phyloP scores from a whole-genome alignment of 2,113 vertebrate genomes.

The Thunnus maccoyii region DNA sequence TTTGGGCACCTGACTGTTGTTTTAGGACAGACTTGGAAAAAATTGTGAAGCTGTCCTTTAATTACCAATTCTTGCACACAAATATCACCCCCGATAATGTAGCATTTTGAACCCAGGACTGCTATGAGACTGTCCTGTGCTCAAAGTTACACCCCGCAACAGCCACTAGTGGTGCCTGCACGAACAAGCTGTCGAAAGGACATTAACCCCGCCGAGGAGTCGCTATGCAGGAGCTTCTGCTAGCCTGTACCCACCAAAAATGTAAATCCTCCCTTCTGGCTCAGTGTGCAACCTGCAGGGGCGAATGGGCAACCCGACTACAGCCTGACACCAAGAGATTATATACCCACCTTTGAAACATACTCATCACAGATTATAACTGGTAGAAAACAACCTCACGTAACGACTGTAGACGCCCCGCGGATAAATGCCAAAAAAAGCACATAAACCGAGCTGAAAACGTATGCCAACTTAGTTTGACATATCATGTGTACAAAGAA shows the following conservation, averaged over 20 bases:
- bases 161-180: neutral
- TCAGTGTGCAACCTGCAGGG: conserved; percentile 9
- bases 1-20: too few relatives aligned
- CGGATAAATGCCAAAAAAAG: conserved; percentile 7
- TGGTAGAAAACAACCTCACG: conserved; percentile 5
- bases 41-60: too few relatives aligned
- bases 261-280: neutral
- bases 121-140: too few relatives aligned
- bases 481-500: conserved; percentile 55
- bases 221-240: conserved; percentile 5
- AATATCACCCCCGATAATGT: too few relatives aligned
- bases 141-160: neutral
- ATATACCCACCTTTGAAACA: neutral
- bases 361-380: neutral
- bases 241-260: neutral
- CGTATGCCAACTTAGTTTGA: conserved; percentile 63
- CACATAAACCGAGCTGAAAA: conserved; percentile 29
- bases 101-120: too few relatives aligned
- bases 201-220: neutral
- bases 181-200: neutral
- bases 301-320: neutral
- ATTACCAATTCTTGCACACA: too few relatives aligned
- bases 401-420: conserved; percentile 35
- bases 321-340: neutral
- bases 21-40: too few relatives aligned